Evolutionary conservation across 2,113 vertebrate species (phyloP).

Genomic region (Chaetura pelagica): DNA sequence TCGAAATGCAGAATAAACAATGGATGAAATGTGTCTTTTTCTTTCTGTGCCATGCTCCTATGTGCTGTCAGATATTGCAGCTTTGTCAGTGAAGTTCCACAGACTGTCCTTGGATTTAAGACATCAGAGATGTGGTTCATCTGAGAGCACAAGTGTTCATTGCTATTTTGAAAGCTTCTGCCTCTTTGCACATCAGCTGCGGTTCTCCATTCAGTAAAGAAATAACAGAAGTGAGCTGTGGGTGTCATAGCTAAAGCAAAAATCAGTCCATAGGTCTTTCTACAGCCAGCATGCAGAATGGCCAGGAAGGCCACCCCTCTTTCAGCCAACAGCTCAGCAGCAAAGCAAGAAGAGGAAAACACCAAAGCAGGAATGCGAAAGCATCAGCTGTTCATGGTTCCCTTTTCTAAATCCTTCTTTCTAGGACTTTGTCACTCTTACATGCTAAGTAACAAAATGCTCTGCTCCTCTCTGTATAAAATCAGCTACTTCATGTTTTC

Average conservation of each 20-base stretch:
- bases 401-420: background rate
- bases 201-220: background rate
- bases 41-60: background rate
- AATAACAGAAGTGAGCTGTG: background rate
- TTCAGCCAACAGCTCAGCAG: background rate
- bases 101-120: background rate
- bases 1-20: conserved; percentile 16
- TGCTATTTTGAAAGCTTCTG: background rate
- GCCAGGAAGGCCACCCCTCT: background rate
- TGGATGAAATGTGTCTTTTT: background rate
- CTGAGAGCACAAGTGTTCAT: fast-evolving
- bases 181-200: background rate
- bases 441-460: background rate
- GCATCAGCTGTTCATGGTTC: background rate
- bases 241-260: background rate
- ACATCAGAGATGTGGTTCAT: background rate
- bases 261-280: background rate
- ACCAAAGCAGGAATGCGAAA: background rate
- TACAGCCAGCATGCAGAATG: background rate
- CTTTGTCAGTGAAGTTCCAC: background rate
- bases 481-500: background rate
- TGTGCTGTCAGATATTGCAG: background rate
- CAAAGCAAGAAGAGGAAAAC: background rate
- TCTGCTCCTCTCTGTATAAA: background rate
- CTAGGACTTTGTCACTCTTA: background rate